A percentile compares a stretch with the other conserved stretches of the same genome.
phyloP scores from a whole-genome alignment of 2,797 vertebrate species.

The Mormyrops boulengeri region DNA sequence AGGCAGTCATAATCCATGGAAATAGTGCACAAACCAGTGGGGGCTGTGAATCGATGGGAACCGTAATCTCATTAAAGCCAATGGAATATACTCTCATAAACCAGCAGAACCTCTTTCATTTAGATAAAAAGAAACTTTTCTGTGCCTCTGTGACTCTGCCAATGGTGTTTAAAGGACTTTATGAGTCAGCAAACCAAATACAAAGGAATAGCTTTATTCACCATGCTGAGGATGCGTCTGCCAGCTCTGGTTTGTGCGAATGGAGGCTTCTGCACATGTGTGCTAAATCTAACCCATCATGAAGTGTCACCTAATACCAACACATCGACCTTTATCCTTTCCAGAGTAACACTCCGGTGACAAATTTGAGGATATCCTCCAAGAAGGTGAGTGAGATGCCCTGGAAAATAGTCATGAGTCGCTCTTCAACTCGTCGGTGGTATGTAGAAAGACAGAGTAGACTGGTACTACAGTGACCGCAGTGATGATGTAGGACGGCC shows the following conservation, averaged over 20 bases:
- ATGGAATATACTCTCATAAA: not conserved
- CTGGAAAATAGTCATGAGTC: not conserved
- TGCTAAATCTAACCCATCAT: not conserved
- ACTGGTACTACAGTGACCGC: not conserved
- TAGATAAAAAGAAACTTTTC: not conserved
- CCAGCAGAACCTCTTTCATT: not conserved
- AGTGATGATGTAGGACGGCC: not conserved
- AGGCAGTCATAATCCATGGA: not conserved
- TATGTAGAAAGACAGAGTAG: not conserved
- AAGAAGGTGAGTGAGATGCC: constrained; percentile 79
- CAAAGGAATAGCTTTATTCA: not conserved
- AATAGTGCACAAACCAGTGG: not conserved
- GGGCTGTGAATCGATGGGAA: not conserved
- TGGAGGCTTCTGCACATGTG: not conserved
- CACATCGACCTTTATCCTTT: constrained; percentile 34
- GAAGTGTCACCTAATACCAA: not conserved
- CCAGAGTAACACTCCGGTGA: constrained; percentile 80
- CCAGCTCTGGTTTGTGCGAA: not conserved
- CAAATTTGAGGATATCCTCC: constrained; percentile 88
- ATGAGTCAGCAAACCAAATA: not conserved
- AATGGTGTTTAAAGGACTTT: not conserved
- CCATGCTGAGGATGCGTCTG: not conserved
- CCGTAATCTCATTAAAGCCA: not conserved
- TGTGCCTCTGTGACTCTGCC: not conserved
- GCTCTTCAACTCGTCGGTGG: not conserved